phyloP scores from a whole-genome alignment of 2,797 vertebrate species.

The Microctenopoma steveboyesi region DNA sequence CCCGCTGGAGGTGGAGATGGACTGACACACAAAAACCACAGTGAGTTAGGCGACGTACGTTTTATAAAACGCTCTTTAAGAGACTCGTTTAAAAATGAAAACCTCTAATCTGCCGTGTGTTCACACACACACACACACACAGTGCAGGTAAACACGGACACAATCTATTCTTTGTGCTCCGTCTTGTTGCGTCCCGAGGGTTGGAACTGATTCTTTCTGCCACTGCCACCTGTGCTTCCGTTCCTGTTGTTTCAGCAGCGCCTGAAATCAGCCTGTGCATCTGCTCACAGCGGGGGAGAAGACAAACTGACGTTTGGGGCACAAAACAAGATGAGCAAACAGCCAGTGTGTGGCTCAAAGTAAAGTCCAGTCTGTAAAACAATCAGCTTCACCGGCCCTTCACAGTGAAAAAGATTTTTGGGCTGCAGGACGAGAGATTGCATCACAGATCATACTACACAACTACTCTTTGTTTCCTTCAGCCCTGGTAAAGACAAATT shows the following conservation, averaged over 20 bases:
- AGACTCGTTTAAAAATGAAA: neutral
- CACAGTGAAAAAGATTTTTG: neutral
- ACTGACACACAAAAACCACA: neutral
- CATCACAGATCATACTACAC: neutral
- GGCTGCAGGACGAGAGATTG: neutral
- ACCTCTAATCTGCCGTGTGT: conserved; percentile 5
- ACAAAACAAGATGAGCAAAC: conserved; percentile 54
- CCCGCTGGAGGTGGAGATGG: neutral
- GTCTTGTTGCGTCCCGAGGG: neutral
- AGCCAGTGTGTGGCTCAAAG: conserved; percentile 35
- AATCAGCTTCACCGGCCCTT: conserved; percentile 19
- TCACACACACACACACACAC: neutral
- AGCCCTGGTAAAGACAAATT: neutral
- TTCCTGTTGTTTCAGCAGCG: conserved; percentile 53
- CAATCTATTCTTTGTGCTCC: conserved; percentile 10
- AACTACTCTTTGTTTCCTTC: conserved; percentile 15
- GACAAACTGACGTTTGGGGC: conserved; percentile 66
- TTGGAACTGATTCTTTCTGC: conserved; percentile 43
- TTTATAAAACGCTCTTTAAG: neutral
- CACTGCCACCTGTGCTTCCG: conserved; percentile 63
- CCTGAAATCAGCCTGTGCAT: neutral
- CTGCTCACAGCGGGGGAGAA: conserved; percentile 33
- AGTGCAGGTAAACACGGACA: neutral
- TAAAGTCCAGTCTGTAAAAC: conserved; percentile 63
- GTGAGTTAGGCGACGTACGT: neutral